A percentile compares a stretch with the other conserved stretches of the same genome.
These are phyloP conservation scores for Chrysoperla carnea DNA, from an alignment of 1,140 invertebrate species.

Conservation along the genomic window DNA sequence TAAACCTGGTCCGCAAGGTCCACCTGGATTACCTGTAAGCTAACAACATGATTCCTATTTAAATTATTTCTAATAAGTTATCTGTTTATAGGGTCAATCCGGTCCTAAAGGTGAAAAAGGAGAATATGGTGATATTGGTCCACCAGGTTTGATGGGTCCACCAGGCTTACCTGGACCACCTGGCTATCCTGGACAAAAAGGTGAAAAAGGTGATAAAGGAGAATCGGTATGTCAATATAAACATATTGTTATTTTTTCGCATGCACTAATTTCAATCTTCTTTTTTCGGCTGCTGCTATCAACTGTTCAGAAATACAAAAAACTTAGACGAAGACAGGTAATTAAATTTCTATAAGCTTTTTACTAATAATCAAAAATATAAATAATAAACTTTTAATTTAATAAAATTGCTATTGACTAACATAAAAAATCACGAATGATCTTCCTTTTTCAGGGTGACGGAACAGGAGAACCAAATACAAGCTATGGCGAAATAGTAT, in stretches of 20 bases:
- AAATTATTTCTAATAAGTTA: background rate
- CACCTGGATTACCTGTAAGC: conserved; percentile 58
- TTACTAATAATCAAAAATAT: background rate
- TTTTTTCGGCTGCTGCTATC: conserved; percentile 18
- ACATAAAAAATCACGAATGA: too few species aligned
- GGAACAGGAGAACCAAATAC: conserved; percentile 52
- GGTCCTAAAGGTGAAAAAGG: conserved; percentile 80
- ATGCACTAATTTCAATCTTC: conserved; percentile 4
- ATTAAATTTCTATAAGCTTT: conserved; percentile 13
- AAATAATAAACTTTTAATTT: conserved; percentile 9
- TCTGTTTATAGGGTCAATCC: conserved; percentile 38
- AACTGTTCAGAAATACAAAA: conserved; percentile 66
- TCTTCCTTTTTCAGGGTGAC: conserved; percentile 52
- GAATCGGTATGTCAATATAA: conserved; percentile 58
- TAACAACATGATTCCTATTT: background rate
- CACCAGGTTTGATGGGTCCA: conserved; percentile 67
- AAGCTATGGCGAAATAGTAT: conserved; percentile 50
- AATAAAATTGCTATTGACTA: conserved; percentile 6
- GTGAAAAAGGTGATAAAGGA: conserved; percentile 81
- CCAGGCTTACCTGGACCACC: conserved; percentile 47
- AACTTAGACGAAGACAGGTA: conserved; percentile 74
- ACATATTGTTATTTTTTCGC: background rate
- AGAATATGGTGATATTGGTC: conserved; percentile 80
- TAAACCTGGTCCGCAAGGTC: conserved; percentile 71
- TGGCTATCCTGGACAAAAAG: conserved; percentile 75